A percentile compares a stretch with the other conserved stretches of the same genome.
phyloP scores from a whole-genome alignment of 1,140 invertebrate species.

The Lordiphosa stackelbergi region DNA sequence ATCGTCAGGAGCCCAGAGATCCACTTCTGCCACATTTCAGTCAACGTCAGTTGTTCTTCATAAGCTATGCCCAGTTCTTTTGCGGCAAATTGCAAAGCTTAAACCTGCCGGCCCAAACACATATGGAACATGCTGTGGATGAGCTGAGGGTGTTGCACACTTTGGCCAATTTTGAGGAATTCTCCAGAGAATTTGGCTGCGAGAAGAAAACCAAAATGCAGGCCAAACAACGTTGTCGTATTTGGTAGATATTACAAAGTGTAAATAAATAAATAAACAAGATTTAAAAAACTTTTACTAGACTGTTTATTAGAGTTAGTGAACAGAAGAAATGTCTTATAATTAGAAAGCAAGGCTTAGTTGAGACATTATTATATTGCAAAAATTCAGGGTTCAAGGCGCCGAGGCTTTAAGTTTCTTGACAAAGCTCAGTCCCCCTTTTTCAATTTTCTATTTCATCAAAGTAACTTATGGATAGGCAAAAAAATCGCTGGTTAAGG shows the following conservation, averaged over 20 bases:
- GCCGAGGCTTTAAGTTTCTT: no score
- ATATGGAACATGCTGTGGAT: constrained; percentile 88
- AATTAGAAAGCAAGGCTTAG: no score
- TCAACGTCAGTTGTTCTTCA: constrained; percentile 86
- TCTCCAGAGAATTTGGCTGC: constrained; percentile 86
- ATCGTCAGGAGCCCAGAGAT: constrained; percentile 32
- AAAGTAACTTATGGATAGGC: no score
- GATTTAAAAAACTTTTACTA: no score
- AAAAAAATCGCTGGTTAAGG: no score
- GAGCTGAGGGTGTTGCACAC: constrained; percentile 88
- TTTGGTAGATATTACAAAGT: constrained; percentile 81
- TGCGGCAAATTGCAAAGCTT: constrained; percentile 91
- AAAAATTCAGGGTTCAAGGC: no score
- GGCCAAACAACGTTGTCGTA: constrained; percentile 87
- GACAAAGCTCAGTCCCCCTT: no score
- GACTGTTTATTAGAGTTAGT: no score
- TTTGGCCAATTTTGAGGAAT: constrained; percentile 89
- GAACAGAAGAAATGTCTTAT: no score
- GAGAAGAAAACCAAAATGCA: constrained; percentile 87
- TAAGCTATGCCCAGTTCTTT: constrained; percentile 92
- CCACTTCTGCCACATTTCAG: constrained; percentile 81
- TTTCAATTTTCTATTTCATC: no score
- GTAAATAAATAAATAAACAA: no score
- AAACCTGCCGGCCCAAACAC: constrained; percentile 85
- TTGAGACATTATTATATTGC: no score